Conservation (phyloP, 2,797 vertebrate genomes). For the Pseudomugil gertrudae region DNA sequence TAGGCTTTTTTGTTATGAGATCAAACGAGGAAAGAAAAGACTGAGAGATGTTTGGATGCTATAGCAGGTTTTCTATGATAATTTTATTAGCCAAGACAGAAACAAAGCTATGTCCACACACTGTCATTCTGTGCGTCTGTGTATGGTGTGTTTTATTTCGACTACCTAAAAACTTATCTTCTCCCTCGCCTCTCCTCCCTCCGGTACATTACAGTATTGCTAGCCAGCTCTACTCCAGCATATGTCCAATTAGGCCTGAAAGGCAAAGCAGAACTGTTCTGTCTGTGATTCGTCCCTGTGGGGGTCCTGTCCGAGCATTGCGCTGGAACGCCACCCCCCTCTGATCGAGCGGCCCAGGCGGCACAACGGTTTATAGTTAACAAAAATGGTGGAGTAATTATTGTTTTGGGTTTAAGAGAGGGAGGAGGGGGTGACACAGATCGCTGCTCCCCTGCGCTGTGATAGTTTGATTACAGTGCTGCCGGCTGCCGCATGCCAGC, state of each 20-base stretch:
- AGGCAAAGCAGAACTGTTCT: conserved; percentile 79
- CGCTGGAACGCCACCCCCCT: conserved; percentile 85
- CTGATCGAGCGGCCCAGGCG: conserved; percentile 84
- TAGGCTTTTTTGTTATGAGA: conserved; percentile 44
- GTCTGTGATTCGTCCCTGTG: conserved; percentile 83
- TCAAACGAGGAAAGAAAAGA: conserved; percentile 24
- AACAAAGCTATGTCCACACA: conserved; percentile 24
- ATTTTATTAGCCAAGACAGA: conserved; percentile 38
- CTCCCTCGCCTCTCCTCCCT: conserved; percentile 43
- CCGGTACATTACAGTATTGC: conserved; percentile 69
- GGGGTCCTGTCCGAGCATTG: conserved; percentile 84
- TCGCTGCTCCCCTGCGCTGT: conserved; percentile 88
- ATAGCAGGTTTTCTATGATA: conserved; percentile 28
- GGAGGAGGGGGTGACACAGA: conserved; percentile 74
- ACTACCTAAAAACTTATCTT: conserved; percentile 40
- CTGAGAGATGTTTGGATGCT: conserved; percentile 10
- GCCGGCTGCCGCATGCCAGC: conserved; percentile 65
- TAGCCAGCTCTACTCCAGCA: conserved; percentile 81
- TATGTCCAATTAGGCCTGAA: conserved; percentile 88
- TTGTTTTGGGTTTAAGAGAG: conserved; percentile 86
- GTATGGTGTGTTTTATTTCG: conserved; percentile 29
- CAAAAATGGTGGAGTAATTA: conserved; percentile 97
- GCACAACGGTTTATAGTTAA: conserved; percentile 90
- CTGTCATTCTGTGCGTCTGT: conserved; percentile 11
- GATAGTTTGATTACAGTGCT: conserved; percentile 96